Evolutionary conservation across 2,797 vertebrate genomes (phyloP), one percentile per base, ranked within the genome.

Genomic region (Helostoma temminkii): DNA sequence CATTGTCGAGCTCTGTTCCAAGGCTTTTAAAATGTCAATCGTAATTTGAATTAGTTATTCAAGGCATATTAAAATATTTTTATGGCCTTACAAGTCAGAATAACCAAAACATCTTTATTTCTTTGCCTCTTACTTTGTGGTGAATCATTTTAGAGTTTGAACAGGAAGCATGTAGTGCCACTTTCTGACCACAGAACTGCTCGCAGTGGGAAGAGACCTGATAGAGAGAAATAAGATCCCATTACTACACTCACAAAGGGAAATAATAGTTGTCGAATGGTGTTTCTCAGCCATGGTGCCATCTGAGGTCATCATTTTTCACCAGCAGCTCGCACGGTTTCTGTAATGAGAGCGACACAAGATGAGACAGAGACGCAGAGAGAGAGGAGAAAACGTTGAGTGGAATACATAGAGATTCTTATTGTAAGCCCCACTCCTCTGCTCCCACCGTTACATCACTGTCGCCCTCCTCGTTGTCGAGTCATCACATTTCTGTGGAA

Each of bases 401-500:
- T 75, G 66, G 43, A 64, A 76, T 66, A 67, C 80, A 67, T 74
- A 68, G 71, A 41, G n/a, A 75, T 69, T 59, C 84, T 82, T 25
- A 55, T 59, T 76, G 67, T 26, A 62, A 82, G 70, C 59, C 73
- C 73, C 66, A 34, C 71, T 42, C 62, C 47, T 47, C 30, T 3
- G 42, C 59, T 24, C 47, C 62, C 32, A 18, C 39, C 42, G 10
- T 70, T 52, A 47, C 77, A 82, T 82, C 73, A 56, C 77, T 9
- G 32, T 80, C 42, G 47, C 73, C 80, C 59, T 50, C 69, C 19
- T 37, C 7, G 52, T 54, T 85, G 87, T 78, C 19, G 77, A 90
- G 75, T 92, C 89, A 85, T 90, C 90, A 83, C 72, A 85, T 88
- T 86, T 84, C 50, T 21, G 56, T 14, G 12, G 80, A 80, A 89